phyloP scores from a whole-genome alignment of 2,797 vertebrate genomes.

The Decapterus maruadsi region DNA sequence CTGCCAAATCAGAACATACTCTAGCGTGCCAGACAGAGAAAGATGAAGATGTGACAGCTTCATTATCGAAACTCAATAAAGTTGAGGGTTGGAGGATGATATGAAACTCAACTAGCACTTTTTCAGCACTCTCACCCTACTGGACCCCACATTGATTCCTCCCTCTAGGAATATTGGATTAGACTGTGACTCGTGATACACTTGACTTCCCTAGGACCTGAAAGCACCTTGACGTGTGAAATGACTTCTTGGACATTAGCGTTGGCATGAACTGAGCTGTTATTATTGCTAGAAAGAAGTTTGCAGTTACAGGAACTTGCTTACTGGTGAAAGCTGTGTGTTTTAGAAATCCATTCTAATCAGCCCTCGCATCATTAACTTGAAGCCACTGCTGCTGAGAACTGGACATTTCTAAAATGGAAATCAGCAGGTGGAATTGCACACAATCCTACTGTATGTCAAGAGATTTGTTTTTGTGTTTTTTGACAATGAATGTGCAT shows the following conservation, averaged over 20 bases:
- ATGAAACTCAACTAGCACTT: constrained; percentile 35
- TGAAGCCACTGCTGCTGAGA: background rate
- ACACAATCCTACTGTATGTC: background rate
- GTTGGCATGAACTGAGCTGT: constrained; percentile 14
- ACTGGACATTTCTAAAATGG: background rate
- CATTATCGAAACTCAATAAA: constrained; percentile 65
- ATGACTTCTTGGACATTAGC: constrained; percentile 34
- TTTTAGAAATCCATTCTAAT: background rate
- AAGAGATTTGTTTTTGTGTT: background rate
- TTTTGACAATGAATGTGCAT: background rate
- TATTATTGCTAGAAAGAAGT: constrained; percentile 13
- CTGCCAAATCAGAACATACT: constrained; percentile 46
- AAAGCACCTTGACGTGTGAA: constrained; percentile 40
- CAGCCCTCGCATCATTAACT: background rate
- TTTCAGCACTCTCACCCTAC: constrained; percentile 50
- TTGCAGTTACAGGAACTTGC: background rate
- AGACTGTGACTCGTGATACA: constrained; percentile 61
- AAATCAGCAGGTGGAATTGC: background rate
- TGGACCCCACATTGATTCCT: constrained; percentile 60
- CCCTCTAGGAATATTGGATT: constrained; percentile 59
- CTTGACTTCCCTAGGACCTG: constrained; percentile 28
- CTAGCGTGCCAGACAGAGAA: constrained; percentile 17
- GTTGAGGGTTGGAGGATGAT: constrained; percentile 43
- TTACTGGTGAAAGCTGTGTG: background rate
- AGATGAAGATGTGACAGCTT: constrained; percentile 53